Evolutionary conservation across 2,888 invertebrate species (phyloP).

Genomic region (Mycalesis mineus): DNA sequence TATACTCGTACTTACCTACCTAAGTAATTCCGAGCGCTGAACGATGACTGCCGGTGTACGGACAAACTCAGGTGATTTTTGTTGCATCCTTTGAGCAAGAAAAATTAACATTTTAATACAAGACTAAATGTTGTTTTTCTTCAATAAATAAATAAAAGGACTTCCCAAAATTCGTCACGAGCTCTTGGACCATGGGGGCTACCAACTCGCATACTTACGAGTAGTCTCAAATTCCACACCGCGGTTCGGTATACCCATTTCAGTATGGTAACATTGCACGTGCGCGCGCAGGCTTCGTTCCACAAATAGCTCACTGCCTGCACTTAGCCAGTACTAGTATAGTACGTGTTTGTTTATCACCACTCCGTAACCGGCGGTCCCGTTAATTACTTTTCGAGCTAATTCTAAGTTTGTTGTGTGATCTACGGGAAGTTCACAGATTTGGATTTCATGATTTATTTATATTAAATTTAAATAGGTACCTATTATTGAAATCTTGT

Average conservation of each 20-base stretch:
- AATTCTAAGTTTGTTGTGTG: conserved; percentile 21
- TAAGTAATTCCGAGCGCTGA: too few relatives aligned
- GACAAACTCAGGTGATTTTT: too few relatives aligned
- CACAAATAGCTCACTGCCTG: conserved; percentile 40
- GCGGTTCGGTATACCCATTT: conserved; percentile 5
- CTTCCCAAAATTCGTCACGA: too few relatives aligned
- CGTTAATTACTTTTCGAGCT: conserved; percentile 21
- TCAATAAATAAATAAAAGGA: too few relatives aligned
- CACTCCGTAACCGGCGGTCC: conserved; percentile 15
- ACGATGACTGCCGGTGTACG: too few relatives aligned
- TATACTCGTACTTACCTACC: too few relatives aligned
- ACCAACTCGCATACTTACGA: background rate
- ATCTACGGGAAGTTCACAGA: too few relatives aligned
- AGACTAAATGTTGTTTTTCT: too few relatives aligned
- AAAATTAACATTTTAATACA: too few relatives aligned
- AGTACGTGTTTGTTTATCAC: conserved; percentile 31
- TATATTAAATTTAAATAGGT: background rate
- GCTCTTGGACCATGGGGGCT: background rate
- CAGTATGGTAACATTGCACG: conserved; percentile 45
- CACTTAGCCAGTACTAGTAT: conserved; percentile 4
- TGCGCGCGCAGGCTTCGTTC: conserved; percentile 44
- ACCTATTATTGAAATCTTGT: background rate
- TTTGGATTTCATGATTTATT: background rate
- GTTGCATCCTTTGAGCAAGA: too few relatives aligned
- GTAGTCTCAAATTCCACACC: conserved; percentile 1